These are phyloP conservation scores for Melanargia galathea DNA, from an alignment of 2,888 invertebrate species.

Conservation along the genomic window DNA sequence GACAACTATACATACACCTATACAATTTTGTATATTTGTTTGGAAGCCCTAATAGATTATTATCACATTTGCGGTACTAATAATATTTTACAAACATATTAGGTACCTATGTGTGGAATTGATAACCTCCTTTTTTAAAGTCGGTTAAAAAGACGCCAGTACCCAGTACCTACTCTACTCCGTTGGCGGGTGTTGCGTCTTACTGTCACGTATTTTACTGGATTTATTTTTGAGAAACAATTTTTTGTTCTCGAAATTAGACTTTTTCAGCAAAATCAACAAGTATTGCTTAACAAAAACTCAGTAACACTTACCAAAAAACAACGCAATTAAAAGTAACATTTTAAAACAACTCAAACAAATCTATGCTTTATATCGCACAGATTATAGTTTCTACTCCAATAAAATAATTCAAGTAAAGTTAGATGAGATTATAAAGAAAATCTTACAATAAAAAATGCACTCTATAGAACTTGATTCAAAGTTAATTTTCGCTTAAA, in stretches of 20 bases:
- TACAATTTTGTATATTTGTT: too few species aligned
- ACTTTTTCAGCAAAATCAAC: not conserved
- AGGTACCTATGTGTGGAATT: too few species aligned
- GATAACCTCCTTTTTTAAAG: not conserved
- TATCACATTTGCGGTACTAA: too few species aligned
- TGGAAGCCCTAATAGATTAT: too few species aligned
- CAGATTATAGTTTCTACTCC: not conserved
- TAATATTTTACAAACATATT: too few species aligned
- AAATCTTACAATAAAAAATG: not conserved
- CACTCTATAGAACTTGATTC: not conserved
- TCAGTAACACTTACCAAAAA: not conserved
- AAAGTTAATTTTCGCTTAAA: not conserved
- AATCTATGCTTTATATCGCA: not conserved
- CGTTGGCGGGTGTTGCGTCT: not conserved
- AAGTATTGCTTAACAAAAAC: not conserved
- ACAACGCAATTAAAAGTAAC: constrained; percentile 5
- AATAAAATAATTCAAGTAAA: not conserved
- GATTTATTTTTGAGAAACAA: not conserved
- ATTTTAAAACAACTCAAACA: not conserved
- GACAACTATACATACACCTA: too few species aligned
- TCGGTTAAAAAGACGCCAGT: too few species aligned
- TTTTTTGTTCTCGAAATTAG: not conserved
- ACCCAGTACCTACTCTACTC: not conserved
- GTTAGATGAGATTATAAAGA: constrained; percentile 9
- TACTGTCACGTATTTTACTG: not conserved